phyloP scores from a whole-genome alignment of 2,113 vertebrate species.

The Periophthalmus modestus region DNA sequence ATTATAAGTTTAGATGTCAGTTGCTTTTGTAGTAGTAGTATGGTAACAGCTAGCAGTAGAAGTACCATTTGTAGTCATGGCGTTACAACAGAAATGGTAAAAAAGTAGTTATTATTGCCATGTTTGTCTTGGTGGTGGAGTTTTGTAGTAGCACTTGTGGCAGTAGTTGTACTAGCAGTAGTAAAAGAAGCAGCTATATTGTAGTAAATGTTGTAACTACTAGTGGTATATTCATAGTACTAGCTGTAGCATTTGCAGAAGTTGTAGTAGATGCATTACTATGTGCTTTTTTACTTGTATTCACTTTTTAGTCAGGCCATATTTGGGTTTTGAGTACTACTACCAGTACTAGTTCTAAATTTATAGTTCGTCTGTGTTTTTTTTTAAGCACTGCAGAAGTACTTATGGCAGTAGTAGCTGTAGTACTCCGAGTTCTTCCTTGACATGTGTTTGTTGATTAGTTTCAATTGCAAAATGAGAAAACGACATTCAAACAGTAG shows the following conservation, averaged over 20 bases:
- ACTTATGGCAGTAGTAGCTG: background rate
- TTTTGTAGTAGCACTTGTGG: background rate
- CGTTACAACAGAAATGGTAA: background rate
- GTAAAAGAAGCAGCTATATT: background rate
- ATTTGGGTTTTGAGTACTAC: too few species aligned
- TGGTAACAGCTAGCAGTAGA: background rate
- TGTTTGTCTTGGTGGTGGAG: background rate
- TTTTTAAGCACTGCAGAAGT: background rate
- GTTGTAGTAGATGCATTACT: too few species aligned
- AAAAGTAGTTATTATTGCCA: background rate
- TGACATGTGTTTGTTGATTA: constrained; percentile 41
- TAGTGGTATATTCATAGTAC: too few species aligned
- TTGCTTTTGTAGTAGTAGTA: background rate
- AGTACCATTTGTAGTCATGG: background rate
- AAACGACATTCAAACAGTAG: background rate
- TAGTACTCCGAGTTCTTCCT: constrained; percentile 14
- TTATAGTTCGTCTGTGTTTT: background rate
- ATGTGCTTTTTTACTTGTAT: too few species aligned
- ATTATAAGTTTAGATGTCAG: too few species aligned
- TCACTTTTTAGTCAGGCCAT: too few species aligned
- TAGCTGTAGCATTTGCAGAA: too few species aligned
- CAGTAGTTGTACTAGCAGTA: background rate
- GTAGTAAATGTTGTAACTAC: too few species aligned
- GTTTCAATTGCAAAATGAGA: background rate
- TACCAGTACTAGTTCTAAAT: too few species aligned